Percentiles rank a stretch among this genome's conserved stretches.
Evolutionary conservation across 1,140 invertebrate genomes (phyloP).

Genomic region (Portunus trituberculatus): DNA sequence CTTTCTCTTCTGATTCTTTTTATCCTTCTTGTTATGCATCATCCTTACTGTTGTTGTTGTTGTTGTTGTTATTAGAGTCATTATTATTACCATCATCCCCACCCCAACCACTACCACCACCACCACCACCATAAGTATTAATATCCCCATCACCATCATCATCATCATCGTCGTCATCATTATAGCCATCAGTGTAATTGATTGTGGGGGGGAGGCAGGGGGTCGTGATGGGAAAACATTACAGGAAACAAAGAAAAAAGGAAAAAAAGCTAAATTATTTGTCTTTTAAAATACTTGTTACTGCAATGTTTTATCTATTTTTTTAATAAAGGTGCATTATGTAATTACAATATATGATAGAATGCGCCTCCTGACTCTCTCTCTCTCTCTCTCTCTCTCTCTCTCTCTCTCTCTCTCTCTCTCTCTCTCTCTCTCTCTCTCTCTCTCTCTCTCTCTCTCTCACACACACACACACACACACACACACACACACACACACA

Average conservation of each 20-base stretch:
- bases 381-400: slow-evolving; percentile 11
- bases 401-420: slow-evolving; percentile 28
- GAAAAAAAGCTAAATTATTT: not conserved
- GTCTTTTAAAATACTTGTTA: no score
- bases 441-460: slow-evolving; percentile 55
- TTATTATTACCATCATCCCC: not conserved
- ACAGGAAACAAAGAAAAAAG: not conserved
- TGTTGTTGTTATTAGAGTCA: not conserved
- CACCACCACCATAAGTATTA: not conserved
- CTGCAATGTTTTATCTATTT: no score
- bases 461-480: no score
- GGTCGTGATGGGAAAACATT: no score
- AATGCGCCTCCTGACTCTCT: not conserved
- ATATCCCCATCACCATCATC: no score
- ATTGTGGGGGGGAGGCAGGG: not conserved
- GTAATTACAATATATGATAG: no score
- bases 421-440: slow-evolving; percentile 28
- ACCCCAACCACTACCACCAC: not conserved
- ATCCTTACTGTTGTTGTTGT: not conserved
- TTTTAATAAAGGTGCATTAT: no score
- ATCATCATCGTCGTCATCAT: not conserved
- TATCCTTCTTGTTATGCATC: not conserved
- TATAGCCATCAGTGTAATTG: not conserved
- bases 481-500: no score
- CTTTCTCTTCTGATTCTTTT: no score